A percentile compares a stretch with the other conserved stretches of the same genome.
Conservation (phyloP, 2,113 vertebrate genomes). For the Indicator maculatus region DNA sequence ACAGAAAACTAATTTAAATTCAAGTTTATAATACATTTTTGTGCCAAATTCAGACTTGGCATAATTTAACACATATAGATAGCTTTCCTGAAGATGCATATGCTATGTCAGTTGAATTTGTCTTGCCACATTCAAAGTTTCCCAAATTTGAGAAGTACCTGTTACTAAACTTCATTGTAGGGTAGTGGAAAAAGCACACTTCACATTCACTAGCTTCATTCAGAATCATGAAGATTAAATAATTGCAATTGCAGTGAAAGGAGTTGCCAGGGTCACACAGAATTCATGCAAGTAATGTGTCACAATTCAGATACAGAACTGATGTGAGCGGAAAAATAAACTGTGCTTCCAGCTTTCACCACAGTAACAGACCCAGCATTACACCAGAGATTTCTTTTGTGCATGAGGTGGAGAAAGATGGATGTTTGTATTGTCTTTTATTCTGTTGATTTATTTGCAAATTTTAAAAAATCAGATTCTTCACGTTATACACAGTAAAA, state of each 20-base stretch:
- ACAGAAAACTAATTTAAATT: constrained; percentile 39
- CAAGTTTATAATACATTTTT: background rate
- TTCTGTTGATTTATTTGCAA: background rate
- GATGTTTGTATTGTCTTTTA: background rate
- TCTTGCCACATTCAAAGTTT: background rate
- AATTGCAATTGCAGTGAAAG: background rate
- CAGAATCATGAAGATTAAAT: constrained; percentile 17
- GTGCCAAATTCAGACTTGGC: background rate
- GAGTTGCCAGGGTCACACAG: background rate
- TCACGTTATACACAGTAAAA: background rate
- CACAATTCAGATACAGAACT: background rate
- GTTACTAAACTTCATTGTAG: background rate
- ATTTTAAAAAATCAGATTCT: background rate
- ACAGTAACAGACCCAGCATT: background rate
- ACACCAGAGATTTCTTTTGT: background rate
- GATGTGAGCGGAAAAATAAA: background rate
- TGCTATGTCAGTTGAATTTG: background rate
- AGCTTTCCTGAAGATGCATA: background rate
- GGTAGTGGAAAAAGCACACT: background rate
- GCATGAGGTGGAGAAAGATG: background rate
- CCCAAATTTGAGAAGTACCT: background rate
- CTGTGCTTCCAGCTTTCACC: background rate
- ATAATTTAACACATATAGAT: background rate
- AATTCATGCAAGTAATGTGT: background rate
- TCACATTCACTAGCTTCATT: background rate